phyloP scores from a whole-genome alignment of 2,888 invertebrate species.

The Sarcophaga caerulescens region DNA sequence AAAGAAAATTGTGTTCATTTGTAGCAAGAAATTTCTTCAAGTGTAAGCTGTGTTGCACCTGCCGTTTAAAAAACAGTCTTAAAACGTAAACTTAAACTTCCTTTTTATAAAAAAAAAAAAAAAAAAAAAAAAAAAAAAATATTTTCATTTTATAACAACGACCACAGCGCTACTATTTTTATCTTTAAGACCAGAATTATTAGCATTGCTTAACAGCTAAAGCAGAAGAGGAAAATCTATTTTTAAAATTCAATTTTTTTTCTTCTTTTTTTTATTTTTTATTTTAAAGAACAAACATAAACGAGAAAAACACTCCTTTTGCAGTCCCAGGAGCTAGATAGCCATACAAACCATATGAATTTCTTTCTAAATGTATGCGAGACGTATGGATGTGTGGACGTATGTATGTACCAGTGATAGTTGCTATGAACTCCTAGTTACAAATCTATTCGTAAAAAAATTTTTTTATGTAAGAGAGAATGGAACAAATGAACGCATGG shows the following conservation, averaged over 20 bases:
- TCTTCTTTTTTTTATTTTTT: too few species aligned
- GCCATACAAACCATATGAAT: too few species aligned
- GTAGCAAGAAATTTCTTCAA: neutral
- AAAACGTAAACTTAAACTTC: constrained; percentile 54
- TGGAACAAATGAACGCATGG: neutral
- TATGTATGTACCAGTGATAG: neutral
- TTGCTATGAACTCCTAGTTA: neutral
- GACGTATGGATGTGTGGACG: neutral
- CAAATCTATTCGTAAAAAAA: neutral
- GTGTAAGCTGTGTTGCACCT: constrained; percentile 58
- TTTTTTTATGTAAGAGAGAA: constrained; percentile 32
- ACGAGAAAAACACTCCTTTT: too few species aligned
- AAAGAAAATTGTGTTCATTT: neutral
- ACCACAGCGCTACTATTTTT: constrained; percentile 43
- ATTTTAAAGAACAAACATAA: too few species aligned
- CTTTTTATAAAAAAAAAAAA: constrained; percentile 39
- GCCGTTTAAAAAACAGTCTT: constrained; percentile 43
- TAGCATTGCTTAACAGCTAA: constrained; percentile 17
- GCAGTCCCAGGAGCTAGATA: too few species aligned
- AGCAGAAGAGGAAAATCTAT: constrained; percentile 62
- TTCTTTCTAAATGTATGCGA: neutral
- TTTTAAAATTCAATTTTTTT: constrained; percentile 60
- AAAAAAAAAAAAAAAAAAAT: neutral
- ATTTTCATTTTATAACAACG: constrained; percentile 36
- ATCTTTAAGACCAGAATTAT: constrained; percentile 47